Conservation (phyloP, 1,140 invertebrate species). For the Lepidostoma basale region DNA sequence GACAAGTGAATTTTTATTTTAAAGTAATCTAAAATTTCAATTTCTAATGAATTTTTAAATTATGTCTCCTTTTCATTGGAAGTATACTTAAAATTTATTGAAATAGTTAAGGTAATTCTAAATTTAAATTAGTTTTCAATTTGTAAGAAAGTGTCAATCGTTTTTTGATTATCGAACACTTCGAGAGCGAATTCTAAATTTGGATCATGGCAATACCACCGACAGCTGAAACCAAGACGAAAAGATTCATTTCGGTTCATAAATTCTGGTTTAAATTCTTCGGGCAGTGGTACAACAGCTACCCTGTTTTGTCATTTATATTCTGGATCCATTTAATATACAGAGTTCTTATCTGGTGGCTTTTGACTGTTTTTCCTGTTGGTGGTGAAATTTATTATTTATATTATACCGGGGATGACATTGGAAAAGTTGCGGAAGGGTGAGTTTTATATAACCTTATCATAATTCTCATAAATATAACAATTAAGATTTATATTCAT, state of each 20-base stretch:
- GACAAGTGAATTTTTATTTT: too few relatives aligned
- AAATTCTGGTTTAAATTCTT: conserved; percentile 60
- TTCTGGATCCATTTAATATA: conserved; percentile 55
- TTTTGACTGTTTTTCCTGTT: conserved; percentile 56
- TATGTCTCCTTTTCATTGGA: too few relatives aligned
- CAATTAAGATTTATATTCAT: too few relatives aligned
- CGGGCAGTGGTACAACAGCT: conserved; percentile 57
- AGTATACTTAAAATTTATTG: too few relatives aligned
- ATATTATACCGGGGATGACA: conserved; percentile 52
- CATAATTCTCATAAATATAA: too few relatives aligned
- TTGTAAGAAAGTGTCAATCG: not conserved
- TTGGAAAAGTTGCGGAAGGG: conserved; percentile 58
- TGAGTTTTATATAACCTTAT: too few relatives aligned
- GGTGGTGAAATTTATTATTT: conserved; percentile 57
- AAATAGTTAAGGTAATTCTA: too few relatives aligned
- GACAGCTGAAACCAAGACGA: conserved; percentile 44
- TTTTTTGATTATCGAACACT: not conserved
- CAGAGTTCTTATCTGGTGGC: conserved; percentile 52
- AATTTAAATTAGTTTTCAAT: not conserved
- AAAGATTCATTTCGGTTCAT: conserved; percentile 54
- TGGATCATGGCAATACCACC: not conserved
- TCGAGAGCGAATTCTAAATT: not conserved
- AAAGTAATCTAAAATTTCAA: too few relatives aligned
- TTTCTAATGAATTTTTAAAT: too few relatives aligned
- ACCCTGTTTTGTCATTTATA: conserved; percentile 44